These are phyloP conservation scores for Parnassius mnemosyne DNA, from an alignment of 2,888 invertebrate species.

Conservation along the genomic window DNA sequence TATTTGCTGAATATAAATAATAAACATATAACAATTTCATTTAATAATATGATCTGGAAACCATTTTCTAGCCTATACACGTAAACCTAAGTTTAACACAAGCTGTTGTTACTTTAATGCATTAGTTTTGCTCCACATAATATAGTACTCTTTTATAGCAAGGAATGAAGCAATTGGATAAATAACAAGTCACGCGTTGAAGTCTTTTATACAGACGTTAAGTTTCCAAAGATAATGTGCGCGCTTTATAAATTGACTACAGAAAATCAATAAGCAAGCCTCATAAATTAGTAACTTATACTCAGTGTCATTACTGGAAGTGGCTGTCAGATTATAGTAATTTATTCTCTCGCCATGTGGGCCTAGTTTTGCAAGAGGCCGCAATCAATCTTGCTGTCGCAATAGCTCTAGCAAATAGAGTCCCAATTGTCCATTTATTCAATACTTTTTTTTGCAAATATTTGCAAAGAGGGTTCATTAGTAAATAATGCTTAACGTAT, in stretches of 20 bases:
- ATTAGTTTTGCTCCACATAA: background rate
- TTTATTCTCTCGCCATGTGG: constrained; percentile 16
- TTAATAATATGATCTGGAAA: too few species aligned
- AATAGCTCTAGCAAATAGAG: constrained; percentile 17
- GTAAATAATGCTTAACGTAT: too few species aligned
- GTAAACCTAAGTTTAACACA: too few species aligned
- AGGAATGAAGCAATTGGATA: background rate
- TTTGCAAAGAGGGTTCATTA: too few species aligned
- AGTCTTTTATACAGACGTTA: constrained; percentile 17
- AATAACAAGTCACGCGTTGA: constrained; percentile 15
- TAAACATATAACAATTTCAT: too few species aligned
- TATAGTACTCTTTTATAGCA: background rate
- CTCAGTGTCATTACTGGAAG: constrained; percentile 14
- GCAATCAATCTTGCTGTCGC: constrained; percentile 25
- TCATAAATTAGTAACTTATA: constrained; percentile 13
- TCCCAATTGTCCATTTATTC: constrained; percentile 2
- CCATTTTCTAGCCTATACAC: too few species aligned
- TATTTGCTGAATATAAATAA: too few species aligned
- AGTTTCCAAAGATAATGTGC: background rate
- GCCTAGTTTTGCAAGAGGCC: constrained; percentile 23
- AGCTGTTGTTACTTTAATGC: too few species aligned
- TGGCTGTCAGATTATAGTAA: constrained; percentile 23
- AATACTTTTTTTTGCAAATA: background rate
- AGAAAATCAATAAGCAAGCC: constrained; percentile 11
- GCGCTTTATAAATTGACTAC: constrained; percentile 1